Conservation (phyloP, 2,888 invertebrate species). For the Tipula vernalis region DNA sequence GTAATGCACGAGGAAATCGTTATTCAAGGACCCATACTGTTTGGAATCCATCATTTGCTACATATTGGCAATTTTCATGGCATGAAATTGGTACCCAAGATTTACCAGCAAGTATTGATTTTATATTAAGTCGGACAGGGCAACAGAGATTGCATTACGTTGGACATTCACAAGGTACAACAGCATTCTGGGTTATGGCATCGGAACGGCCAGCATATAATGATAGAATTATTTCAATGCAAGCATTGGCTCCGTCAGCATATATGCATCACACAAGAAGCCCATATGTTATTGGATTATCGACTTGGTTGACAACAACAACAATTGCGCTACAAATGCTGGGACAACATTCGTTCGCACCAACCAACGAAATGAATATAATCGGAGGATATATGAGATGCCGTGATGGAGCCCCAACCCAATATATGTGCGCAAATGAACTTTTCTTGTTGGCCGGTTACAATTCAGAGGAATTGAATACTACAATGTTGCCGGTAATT, state of each 20-base stretch:
- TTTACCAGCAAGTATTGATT: conserved; percentile 42
- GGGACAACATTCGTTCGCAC: conserved; percentile 41
- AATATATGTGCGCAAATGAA: conserved; percentile 43
- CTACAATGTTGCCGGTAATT: conserved; percentile 37
- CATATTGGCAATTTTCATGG: conserved; percentile 25
- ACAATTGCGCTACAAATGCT: conserved; percentile 32
- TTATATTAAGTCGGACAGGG: conserved; percentile 29
- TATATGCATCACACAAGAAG: conserved; percentile 37
- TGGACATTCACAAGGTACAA: conserved; percentile 48
- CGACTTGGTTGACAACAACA: conserved; percentile 4
- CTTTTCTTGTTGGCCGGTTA: conserved; percentile 49
- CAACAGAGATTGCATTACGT: conserved; percentile 36
- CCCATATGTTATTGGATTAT: conserved; percentile 27
- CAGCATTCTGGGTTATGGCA: conserved; percentile 42
- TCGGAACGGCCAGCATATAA: conserved; percentile 41
- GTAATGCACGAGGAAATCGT: conserved; percentile 34
- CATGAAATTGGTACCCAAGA: conserved; percentile 43
- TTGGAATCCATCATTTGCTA: conserved; percentile 22
- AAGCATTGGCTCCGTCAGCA: conserved; percentile 46
- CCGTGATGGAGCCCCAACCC: conserved; percentile 38
- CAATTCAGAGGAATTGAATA: conserved; percentile 44
- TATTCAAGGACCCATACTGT: conserved; percentile 33
- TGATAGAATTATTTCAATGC: conserved; percentile 39
- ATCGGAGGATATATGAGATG: conserved; percentile 36
- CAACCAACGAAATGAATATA: conserved; percentile 33